These are phyloP conservation scores for Triplophysa siluroides DNA, from an alignment of 2,113 vertebrate genomes.

Conservation along the genomic window DNA sequence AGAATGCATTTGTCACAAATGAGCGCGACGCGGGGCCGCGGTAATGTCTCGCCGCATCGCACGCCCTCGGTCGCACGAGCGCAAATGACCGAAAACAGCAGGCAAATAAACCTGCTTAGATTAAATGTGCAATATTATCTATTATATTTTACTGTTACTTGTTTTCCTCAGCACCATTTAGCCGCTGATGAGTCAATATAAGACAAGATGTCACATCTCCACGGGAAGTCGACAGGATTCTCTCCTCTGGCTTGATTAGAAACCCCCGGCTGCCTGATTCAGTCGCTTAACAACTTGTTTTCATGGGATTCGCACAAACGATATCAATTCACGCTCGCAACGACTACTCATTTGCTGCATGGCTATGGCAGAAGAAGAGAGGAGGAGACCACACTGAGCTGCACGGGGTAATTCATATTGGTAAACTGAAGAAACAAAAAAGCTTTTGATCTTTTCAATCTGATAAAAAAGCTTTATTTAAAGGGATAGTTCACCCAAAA, in stretches of 20 bases:
- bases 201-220: slow-evolving; percentile 36
- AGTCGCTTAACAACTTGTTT: slow-evolving; percentile 36
- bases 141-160: slow-evolving; percentile 34
- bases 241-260: slow-evolving; percentile 35
- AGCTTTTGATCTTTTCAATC: too few species aligned
- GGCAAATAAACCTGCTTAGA: slow-evolving; percentile 17
- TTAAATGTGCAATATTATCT: slow-evolving; percentile 22
- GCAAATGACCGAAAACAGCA: slow-evolving; percentile 22
- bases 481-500: too few species aligned
- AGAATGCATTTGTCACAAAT: slow-evolving; percentile 46
- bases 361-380: not conserved
- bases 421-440: too few species aligned
- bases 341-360: not conserved
- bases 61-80: not conserved
- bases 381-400: not conserved
- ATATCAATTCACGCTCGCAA: slow-evolving; percentile 9
- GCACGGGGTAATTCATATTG: too few species aligned
- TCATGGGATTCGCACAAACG: slow-evolving; percentile 28
- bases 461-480: too few species aligned
- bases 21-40: slow-evolving; percentile 20
- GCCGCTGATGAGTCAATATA: slow-evolving; percentile 21
- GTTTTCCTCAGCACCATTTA: slow-evolving; percentile 27
- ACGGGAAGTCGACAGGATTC: slow-evolving; percentile 16
- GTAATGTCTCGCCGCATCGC: slow-evolving; percentile 24
- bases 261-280: slow-evolving; percentile 26